phyloP scores from a whole-genome alignment of 2,888 invertebrate genomes.

The Mythimna albipuncta region DNA sequence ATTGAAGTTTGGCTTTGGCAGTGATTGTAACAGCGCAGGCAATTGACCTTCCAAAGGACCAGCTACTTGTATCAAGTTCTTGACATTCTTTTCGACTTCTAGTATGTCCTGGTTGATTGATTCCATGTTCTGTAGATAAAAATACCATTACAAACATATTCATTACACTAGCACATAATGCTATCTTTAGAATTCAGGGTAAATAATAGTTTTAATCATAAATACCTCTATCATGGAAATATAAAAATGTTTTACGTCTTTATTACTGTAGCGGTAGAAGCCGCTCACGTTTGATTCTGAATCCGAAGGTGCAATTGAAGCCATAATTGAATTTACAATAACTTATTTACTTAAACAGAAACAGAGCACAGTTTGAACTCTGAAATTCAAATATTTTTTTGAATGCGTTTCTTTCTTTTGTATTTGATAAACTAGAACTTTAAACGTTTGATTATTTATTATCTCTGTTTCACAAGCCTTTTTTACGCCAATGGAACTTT shows the following conservation, averaged over 20 bases:
- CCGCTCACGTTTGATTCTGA: constrained; percentile 87
- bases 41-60: constrained; percentile 84
- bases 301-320: constrained; percentile 82
- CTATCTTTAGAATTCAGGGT: background rate
- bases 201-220: background rate
- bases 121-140: constrained; percentile 82
- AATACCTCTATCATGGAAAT: constrained; percentile 81
- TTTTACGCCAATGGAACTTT: background rate
- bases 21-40: constrained; percentile 75
- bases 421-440: background rate
- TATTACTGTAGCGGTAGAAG: constrained; percentile 83
- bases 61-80: constrained; percentile 75
- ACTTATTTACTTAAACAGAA: background rate
- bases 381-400: constrained; percentile 13
- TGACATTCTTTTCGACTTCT: constrained; percentile 84
- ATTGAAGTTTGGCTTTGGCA: constrained; percentile 77
- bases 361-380: constrained; percentile 1
- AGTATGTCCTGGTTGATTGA: constrained; percentile 84
- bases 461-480: constrained; percentile 5
- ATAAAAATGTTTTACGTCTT: constrained; percentile 81
- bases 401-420: no score
- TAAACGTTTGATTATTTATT: constrained; percentile 1
- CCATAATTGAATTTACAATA: constrained; percentile 68
- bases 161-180: background rate
- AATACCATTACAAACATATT: constrained; percentile 6